Percentiles rank a stretch among this genome's conserved stretches.
Evolutionary conservation across 2,888 invertebrate species (phyloP).

Genomic region (Tachina fera): DNA sequence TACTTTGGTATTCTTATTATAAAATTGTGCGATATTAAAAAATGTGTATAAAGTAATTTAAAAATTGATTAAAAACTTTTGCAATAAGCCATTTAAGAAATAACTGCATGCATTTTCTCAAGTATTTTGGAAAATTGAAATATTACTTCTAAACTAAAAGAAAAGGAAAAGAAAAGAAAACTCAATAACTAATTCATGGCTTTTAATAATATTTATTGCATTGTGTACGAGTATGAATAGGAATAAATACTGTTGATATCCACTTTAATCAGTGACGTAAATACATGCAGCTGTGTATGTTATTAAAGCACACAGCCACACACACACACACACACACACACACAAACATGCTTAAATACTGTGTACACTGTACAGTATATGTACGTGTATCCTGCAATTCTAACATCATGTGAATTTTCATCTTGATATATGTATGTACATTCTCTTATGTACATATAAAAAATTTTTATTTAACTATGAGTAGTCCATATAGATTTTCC

Average conservation of each 20-base stretch:
- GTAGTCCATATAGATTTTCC: not conserved
- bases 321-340: not conserved
- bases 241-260: conserved; percentile 21
- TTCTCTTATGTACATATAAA: too few relatives aligned
- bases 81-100: too few relatives aligned
- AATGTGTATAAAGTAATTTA: too few relatives aligned
- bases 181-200: not conserved
- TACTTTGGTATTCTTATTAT: too few relatives aligned
- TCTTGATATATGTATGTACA: too few relatives aligned
- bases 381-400: not conserved
- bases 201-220: not conserved
- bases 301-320: not conserved
- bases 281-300: not conserved
- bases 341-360: not conserved
- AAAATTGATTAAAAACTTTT: too few relatives aligned
- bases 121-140: too few relatives aligned
- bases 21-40: too few relatives aligned
- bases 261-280: conserved; percentile 10
- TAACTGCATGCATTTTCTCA: too few relatives aligned
- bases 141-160: not conserved
- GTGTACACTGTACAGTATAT: not conserved
- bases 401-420: too few relatives aligned
- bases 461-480: not conserved
- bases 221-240: not conserved
- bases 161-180: not conserved